phyloP scores from a whole-genome alignment of 2,888 invertebrate species.

The Eupsilia transversa region DNA sequence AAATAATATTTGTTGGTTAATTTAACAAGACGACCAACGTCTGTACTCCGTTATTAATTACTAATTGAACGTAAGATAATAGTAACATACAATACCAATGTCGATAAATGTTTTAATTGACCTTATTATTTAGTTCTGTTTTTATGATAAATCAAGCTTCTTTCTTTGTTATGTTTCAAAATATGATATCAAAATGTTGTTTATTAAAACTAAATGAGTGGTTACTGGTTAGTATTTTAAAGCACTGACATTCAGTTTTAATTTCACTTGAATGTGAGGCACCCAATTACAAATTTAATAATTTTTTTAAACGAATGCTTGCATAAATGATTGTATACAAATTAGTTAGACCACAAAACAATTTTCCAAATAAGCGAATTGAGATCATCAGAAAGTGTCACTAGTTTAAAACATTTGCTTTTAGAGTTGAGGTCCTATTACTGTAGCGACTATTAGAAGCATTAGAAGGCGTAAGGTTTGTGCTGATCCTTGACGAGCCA shows the following conservation, averaged over 20 bases:
- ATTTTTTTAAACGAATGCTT: slow-evolving; percentile 5
- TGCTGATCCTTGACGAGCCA: slow-evolving; percentile 26
- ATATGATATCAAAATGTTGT: not conserved
- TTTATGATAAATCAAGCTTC: slow-evolving; percentile 13
- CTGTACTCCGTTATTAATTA: slow-evolving; percentile 17
- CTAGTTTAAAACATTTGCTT: not conserved
- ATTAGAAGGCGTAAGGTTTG: slow-evolving; percentile 1
- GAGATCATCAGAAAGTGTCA: not conserved
- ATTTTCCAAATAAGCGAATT: not conserved
- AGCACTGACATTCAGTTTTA: not conserved
- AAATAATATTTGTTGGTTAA: not conserved
- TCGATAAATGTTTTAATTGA: slow-evolving; percentile 9
- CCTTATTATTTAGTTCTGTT: slow-evolving; percentile 2
- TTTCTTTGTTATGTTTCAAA: not conserved
- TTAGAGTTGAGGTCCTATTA: not conserved
- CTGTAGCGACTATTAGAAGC: not conserved
- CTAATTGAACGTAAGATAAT: slow-evolving; percentile 17
- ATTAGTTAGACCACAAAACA: not conserved
- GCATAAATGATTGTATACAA: slow-evolving; percentile 17
- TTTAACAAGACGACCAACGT: slow-evolving; percentile 5
- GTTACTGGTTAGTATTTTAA: slow-evolving; percentile 1
- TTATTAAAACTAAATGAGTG: not conserved
- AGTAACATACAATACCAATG: slow-evolving; percentile 2
- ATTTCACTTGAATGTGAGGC: slow-evolving; percentile 14
- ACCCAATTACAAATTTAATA: not conserved